These are phyloP conservation scores for Chroicocephalus ridibundus DNA, from an alignment of 2,113 vertebrate genomes.

Conservation along the genomic window DNA sequence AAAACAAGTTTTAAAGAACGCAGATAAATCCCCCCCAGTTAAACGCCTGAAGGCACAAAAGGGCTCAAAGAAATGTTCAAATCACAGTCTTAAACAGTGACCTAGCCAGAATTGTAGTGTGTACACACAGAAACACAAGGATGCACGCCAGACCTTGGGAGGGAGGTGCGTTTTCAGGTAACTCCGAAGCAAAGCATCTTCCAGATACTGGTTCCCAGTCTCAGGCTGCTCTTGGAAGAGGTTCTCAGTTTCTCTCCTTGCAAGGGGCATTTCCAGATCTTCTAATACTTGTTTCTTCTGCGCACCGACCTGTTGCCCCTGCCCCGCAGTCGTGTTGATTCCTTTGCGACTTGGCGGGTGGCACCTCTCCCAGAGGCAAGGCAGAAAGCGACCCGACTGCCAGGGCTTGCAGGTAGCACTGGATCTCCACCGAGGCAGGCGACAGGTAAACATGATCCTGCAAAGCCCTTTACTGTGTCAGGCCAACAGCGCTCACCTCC, in stretches of 20 bases:
- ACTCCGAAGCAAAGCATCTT: slow-evolving; percentile 76
- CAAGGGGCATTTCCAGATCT: not conserved
- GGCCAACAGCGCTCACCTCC: accelerated
- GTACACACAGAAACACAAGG: not conserved
- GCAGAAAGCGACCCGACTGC: not conserved
- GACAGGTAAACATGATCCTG: not conserved
- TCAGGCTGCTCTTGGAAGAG: slow-evolving; percentile 75
- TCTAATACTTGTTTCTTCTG: not conserved
- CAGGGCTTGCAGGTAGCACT: not conserved
- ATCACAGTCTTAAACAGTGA: not conserved
- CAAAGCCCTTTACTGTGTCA: accelerated
- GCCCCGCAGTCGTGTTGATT: accelerated
- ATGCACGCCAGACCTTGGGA: slow-evolving; percentile 57
- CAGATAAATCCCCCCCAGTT: not conserved
- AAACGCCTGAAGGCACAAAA: not conserved
- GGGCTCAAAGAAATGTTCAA: not conserved
- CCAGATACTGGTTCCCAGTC: slow-evolving; percentile 74
- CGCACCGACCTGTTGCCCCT: accelerated
- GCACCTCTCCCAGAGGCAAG: not conserved
- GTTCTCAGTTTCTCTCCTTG: slow-evolving; percentile 36
- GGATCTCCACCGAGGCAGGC: not conserved
- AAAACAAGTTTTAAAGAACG: not conserved
- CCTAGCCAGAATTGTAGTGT: accelerated
- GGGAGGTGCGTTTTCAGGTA: slow-evolving; percentile 77
- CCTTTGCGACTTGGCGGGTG: not conserved